Evolutionary conservation across 2,888 invertebrate genomes (phyloP), one percentile per base, ranked within the genome.

Genomic region (Harmothoe impar): DNA sequence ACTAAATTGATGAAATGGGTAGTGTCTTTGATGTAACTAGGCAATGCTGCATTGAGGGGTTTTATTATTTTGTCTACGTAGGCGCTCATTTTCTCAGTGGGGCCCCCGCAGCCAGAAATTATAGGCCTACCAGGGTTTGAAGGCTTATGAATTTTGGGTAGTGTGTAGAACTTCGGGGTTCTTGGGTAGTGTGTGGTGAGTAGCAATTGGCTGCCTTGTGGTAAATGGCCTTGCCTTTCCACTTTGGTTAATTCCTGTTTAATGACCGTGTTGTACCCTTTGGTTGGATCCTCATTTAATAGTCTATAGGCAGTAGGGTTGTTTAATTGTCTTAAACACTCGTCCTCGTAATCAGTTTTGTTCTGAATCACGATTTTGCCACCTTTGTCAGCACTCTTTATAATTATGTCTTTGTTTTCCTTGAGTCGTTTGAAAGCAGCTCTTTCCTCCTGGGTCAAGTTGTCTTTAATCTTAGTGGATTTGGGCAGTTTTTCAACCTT

Each of bases 71-170:
- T 23, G n/a, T 68, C 68, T 12, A n/a, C n/a, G n/a, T n/a, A n/a
- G n/a, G n/a, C n/a, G n/a, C n/a, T n/a, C n/a, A n/a, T n/a, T n/a
- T n/a, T n/a, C n/a, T n/a, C n/a, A n/a, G n/a, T n/a, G n/a, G n/a
- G n/a, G n/a, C n/a, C n/a, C n/a, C n/a, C n/a, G n/a, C n/a, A n/a
- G n/a, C n/a, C n/a, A n/a, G n/a, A n/a, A n/a, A n/a, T n/a, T n/a
- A n/a, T n/a, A n/a, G n/a, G 68, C 5, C 68, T 12, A 7, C 68
- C 68, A 17, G 68, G 68, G n/a, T 68, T 68, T 7, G 12, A 17
- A n/a, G n/a, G 12, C n/a, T 68, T 68, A n/a, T 68, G 68, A n/a
- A 68, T 68, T n/a, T 68, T 68, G 5, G 68, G 68, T n/a, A 68
- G 68, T 23, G n/a, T 15, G n/a, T 68, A 68, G 68, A 68, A n/a